Conservation (phyloP, 2,113 vertebrate genomes). For the Ciconia stormi region DNA sequence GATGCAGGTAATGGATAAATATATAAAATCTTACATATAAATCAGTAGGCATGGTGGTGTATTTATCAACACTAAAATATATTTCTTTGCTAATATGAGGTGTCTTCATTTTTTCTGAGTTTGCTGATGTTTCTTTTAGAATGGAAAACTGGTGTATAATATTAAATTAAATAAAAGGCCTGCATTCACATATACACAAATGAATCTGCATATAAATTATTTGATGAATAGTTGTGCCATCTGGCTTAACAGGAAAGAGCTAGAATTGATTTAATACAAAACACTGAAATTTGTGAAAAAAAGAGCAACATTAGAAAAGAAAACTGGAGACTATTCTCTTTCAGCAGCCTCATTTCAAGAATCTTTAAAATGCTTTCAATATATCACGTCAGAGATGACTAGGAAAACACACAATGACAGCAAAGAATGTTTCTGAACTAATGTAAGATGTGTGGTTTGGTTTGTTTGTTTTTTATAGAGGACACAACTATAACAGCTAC, state of each 20-base stretch:
- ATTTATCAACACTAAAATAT: neutral
- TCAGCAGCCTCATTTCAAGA: neutral
- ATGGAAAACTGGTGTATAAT: neutral
- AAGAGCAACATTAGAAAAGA: neutral
- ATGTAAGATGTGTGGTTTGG: neutral
- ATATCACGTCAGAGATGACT: neutral
- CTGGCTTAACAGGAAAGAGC: neutral
- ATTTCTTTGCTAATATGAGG: neutral
- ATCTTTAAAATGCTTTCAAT: neutral
- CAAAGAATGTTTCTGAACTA: neutral
- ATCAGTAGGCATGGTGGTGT: neutral
- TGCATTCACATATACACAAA: neutral
- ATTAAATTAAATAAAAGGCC: neutral
- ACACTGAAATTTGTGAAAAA: neutral
- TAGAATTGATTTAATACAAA: neutral
- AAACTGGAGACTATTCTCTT: neutral
- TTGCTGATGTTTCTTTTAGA: neutral
- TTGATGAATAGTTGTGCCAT: neutral
- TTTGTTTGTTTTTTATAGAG: constrained; percentile 29
- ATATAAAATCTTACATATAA: neutral
- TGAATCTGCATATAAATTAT: neutral
- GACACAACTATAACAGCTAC: constrained; percentile 65
- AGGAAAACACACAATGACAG: neutral
- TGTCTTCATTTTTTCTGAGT: neutral
- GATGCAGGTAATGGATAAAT: constrained; percentile 80